A percentile compares a stretch with the other conserved stretches of the same genome.
phyloP scores from a whole-genome alignment of 2,888 invertebrate species.

The Xestia ashworthii region DNA sequence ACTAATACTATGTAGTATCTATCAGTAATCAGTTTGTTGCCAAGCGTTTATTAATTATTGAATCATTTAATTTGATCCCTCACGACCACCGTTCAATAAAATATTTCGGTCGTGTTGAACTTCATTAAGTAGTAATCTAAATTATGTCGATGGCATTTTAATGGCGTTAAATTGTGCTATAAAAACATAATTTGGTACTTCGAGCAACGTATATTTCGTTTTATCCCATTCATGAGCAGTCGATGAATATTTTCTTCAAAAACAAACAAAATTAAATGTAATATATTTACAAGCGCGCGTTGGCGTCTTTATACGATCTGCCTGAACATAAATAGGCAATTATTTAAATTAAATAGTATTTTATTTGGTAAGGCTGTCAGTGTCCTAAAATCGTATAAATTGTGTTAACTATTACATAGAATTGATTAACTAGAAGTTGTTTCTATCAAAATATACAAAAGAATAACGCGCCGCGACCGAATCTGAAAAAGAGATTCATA shows the following conservation, averaged over 20 bases:
- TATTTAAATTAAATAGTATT: slow-evolving; percentile 60
- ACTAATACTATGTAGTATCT: slow-evolving; percentile 29
- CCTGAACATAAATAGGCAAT: slow-evolving; percentile 50
- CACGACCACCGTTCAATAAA: slow-evolving; percentile 20
- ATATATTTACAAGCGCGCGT: slow-evolving; percentile 47
- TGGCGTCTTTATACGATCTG: slow-evolving; percentile 51
- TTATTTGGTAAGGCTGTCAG: slow-evolving; percentile 37
- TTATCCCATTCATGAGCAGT: slow-evolving; percentile 33
- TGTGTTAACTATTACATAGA: slow-evolving; percentile 22
- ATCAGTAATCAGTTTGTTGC: slow-evolving; percentile 25
- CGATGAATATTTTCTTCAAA: slow-evolving; percentile 51
- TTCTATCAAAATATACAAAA: slow-evolving; percentile 6
- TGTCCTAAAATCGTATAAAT: slow-evolving; percentile 47
- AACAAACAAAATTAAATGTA: slow-evolving; percentile 51
- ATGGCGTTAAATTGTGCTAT: slow-evolving; percentile 34
- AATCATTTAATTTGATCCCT: slow-evolving; percentile 4
- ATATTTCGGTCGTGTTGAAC: slow-evolving; percentile 38
- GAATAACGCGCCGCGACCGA: neutral
- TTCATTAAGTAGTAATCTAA: slow-evolving; percentile 53
- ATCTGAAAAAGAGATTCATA: slow-evolving; percentile 7
- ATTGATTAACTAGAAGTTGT: slow-evolving; percentile 11
- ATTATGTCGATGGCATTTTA: slow-evolving; percentile 43
- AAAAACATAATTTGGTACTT: slow-evolving; percentile 45
- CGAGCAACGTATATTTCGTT: slow-evolving; percentile 39
- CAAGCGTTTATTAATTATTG: slow-evolving; percentile 5